Evolutionary conservation across 2,113 vertebrate genomes (phyloP), one percentile per base, ranked within the genome.

Genomic region (Aptenodytes forsteri): DNA sequence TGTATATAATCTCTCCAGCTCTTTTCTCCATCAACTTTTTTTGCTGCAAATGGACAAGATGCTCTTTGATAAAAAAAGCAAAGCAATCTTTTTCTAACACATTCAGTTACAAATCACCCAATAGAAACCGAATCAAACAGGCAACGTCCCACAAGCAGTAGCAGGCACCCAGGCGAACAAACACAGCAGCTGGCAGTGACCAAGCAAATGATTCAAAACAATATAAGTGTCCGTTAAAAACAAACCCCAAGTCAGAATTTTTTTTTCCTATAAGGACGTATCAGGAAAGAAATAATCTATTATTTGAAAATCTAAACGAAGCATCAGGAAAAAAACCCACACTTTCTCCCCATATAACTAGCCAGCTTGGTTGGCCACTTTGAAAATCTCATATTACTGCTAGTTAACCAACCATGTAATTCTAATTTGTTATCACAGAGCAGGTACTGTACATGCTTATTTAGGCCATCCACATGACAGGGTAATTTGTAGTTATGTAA

Each of bases 401-500:
- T 96, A 92, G 92, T 73, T 78, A 98, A 95, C 95, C 91, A 96
- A 94, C 83, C 92, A 82, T 83, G 81, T 83, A 97, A 97, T 97
- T 96, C 91, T 87, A 95, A 96, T 96, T 96, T 93, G 95, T 94
- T 92, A 95, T 96, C 94, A 94, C 64, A 87, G 94, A 98, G 93
- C 92, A 98, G 96, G 95, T 95, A 97, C 94, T 92, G 59, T 90
- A 96, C 76, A 79, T 87, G 94, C 95, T 97, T 98, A 98, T 96
- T 98, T 98, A 98, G 65, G 93, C 83, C 92, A 95, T 93, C 97
- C 92, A 96, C 69, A 87, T 75, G 95, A 96, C 96, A 95, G 84
- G 90, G 91, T 98, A 97, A 98, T 98, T 98, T 93, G 97, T 82
- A 97, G 95, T 97, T 98, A 94, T 58, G 94, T 94, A 98, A 98